These are phyloP conservation scores for Actinostola sp. DNA, from an alignment of 92 coral and sea anemone genomes.

Conservation along the genomic window DNA sequence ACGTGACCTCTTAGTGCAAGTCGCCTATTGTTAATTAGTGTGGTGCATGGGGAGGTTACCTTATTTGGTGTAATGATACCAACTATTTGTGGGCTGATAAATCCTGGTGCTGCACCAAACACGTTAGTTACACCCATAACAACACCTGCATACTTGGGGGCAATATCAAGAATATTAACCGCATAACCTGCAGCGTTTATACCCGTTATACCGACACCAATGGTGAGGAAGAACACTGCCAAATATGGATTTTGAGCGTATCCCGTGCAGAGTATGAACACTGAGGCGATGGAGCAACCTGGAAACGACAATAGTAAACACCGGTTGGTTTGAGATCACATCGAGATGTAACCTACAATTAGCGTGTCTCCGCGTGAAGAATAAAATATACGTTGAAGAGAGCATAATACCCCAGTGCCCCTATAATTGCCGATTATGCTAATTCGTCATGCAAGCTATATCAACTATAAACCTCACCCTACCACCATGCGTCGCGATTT, in stretches of 20 bases:
- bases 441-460: neutral
- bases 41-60: no score
- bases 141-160: constrained; percentile 98
- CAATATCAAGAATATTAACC: constrained; percentile 98
- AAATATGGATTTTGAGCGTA: constrained; percentile 75
- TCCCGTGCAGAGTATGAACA: constrained; percentile 86
- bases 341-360: no score
- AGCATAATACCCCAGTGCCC: no score
- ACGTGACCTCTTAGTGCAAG: no score
- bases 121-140: constrained; percentile 99
- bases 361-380: no score
- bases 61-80: constrained; percentile 96
- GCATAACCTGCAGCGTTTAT: constrained; percentile 98
- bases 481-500: no score
- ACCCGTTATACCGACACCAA: constrained; percentile 98
- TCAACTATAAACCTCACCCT: no score
- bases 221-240: constrained; percentile 86
- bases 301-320: constrained; percentile 4
- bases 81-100: constrained; percentile 97
- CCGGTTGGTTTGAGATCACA: no score
- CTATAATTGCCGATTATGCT: no score
- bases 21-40: no score
- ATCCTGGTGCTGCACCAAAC: constrained; percentile 98
- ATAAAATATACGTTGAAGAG: no score
- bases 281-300: constrained; percentile 95